Evolutionary conservation across 2,113 vertebrate genomes (phyloP).

Genomic region (Podarcis raffonei): DNA sequence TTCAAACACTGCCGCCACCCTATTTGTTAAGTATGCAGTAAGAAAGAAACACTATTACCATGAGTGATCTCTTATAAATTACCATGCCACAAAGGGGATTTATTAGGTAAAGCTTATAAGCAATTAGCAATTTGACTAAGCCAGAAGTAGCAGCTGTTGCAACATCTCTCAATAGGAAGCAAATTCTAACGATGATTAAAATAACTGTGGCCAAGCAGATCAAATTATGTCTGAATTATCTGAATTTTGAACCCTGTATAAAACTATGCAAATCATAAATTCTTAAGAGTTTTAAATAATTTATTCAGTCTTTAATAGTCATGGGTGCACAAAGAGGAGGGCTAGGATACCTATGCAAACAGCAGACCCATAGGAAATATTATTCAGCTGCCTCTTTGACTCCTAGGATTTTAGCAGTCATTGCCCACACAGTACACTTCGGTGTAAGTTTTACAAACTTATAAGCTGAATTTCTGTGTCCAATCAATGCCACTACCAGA

Average conservation of each 20-base stretch:
- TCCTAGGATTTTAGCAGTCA: neutral
- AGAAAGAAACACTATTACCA: neutral
- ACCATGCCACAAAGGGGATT: neutral
- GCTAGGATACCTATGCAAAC: neutral
- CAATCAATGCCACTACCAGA: neutral
- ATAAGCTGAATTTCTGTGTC: neutral
- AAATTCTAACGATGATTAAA: neutral
- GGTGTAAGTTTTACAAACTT: too few species aligned
- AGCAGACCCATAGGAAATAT: neutral
- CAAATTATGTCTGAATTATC: neutral
- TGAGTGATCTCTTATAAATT: neutral
- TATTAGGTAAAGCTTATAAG: constrained; percentile 5
- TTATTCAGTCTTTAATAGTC: neutral
- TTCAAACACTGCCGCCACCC: too few species aligned
- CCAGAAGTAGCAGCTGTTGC: neutral
- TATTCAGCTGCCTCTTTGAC: neutral
- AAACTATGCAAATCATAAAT: neutral
- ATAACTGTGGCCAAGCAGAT: too few species aligned
- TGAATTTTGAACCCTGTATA: neutral
- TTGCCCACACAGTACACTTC: neutral
- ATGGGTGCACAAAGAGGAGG: too few species aligned
- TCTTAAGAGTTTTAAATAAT: too few species aligned
- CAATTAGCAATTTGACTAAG: neutral
- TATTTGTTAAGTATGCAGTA: neutral
- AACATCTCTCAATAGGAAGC: neutral